Evolutionary conservation across 1,140 invertebrate genomes (phyloP).

Genomic region (Brachionus rotundiformis): DNA sequence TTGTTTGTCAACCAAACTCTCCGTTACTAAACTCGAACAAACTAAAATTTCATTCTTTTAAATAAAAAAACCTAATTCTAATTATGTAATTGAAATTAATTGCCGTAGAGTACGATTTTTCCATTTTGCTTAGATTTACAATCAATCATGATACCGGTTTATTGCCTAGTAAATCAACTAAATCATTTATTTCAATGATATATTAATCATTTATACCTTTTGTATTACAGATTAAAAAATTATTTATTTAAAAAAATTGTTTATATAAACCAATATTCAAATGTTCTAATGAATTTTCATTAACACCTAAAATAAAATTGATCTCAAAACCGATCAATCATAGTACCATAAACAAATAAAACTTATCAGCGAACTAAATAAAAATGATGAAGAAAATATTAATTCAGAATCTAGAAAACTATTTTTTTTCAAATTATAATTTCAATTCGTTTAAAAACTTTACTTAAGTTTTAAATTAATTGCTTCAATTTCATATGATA

Average conservation of each 20-base stretch:
- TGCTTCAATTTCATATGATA: too few species aligned
- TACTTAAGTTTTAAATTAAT: too few species aligned
- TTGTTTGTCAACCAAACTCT: neutral
- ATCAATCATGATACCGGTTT: neutral
- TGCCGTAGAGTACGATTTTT: neutral
- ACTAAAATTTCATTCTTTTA: neutral
- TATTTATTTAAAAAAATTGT: constrained; percentile 4
- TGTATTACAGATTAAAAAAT: neutral
- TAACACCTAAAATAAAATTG: neutral
- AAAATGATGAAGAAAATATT: too few species aligned
- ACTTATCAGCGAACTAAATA: neutral
- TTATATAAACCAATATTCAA: neutral
- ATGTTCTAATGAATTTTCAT: neutral
- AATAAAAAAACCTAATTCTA: constrained; percentile 25
- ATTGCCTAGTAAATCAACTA: constrained; percentile 1
- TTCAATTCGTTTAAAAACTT: too few species aligned
- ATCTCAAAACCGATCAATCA: neutral
- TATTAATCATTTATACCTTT: neutral
- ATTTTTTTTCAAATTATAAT: too few species aligned
- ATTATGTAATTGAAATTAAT: constrained; percentile 31
- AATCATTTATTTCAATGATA: neutral
- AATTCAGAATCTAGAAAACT: too few species aligned
- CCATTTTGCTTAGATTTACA: neutral
- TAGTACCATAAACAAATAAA: neutral
- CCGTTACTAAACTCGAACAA: neutral